phyloP scores from a whole-genome alignment of 2,797 vertebrate species.

The Halcyon smyrnensis region DNA sequence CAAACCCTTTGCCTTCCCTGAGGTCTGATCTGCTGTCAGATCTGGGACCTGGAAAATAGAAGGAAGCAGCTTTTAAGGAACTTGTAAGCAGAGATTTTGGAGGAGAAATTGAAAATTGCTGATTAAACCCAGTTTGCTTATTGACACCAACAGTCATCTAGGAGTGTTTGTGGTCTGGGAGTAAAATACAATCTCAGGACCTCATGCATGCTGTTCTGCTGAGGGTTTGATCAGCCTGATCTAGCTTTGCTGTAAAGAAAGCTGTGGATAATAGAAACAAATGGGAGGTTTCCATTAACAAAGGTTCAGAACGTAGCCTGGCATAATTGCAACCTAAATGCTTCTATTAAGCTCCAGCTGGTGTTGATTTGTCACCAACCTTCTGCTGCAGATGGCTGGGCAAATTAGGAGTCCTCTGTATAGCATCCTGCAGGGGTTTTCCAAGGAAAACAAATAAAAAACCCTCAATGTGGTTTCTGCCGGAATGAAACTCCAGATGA shows the following conservation, averaged over 20 bases:
- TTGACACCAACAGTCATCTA: background rate
- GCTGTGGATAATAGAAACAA: background rate
- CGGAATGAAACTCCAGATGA: background rate
- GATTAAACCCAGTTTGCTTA: background rate
- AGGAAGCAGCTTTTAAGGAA: background rate
- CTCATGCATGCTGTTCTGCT: background rate
- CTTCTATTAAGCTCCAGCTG: constrained; percentile 22
- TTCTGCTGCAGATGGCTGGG: constrained; percentile 29
- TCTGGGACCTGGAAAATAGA: background rate
- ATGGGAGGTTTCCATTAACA: background rate
- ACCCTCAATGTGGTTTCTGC: background rate
- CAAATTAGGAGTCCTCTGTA: constrained; percentile 8
- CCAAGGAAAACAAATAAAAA: constrained; percentile 49
- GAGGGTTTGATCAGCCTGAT: background rate
- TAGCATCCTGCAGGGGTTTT: constrained; percentile 16
- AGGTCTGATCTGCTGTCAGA: background rate
- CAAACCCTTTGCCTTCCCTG: background rate
- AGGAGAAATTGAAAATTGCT: background rate
- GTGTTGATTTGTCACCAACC: constrained; percentile 16
- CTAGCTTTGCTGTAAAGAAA: background rate
- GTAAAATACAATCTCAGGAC: background rate
- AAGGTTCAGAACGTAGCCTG: background rate
- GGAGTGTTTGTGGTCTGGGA: background rate
- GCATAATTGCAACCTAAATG: background rate
- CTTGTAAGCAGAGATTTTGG: background rate